These are phyloP conservation scores for Drosophila trapezifrons DNA, from an alignment of 1,140 invertebrate species.

Conservation along the genomic window DNA sequence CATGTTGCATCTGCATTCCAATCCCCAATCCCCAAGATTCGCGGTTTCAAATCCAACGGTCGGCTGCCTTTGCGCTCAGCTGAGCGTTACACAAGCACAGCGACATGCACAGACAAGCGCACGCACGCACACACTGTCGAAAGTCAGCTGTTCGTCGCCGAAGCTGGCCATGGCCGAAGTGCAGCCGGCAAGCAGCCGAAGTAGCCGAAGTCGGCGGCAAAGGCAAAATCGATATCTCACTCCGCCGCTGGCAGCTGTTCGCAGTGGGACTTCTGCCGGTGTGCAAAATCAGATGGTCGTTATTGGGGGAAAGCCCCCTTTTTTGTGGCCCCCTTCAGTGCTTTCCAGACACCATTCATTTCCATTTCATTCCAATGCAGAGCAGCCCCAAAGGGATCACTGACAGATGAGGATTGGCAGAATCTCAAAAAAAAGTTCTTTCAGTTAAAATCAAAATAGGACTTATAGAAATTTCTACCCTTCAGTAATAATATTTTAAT, in stretches of 20 bases:
- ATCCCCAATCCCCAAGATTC: conserved; percentile 1
- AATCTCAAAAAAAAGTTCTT: no score
- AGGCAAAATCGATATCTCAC: conserved; percentile 66
- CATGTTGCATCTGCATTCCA: conserved; percentile 35
- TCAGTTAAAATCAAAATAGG: not conserved
- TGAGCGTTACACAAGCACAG: conserved; percentile 56
- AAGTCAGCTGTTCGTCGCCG: conserved; percentile 43
- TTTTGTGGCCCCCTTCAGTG: not conserved
- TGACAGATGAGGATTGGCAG: not conserved
- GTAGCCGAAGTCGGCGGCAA: conserved; percentile 14
- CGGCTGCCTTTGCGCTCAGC: conserved; percentile 63
- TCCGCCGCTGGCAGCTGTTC: conserved; percentile 65
- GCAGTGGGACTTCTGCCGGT: conserved; percentile 2
- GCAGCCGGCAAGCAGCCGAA: conserved; percentile 39
- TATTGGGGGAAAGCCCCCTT: conserved; percentile 5
- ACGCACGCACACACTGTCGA: conserved; percentile 11
- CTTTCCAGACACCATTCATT: conserved; percentile 24
- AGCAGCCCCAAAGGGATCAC: conserved; percentile 13
- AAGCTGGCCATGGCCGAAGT: conserved; percentile 13
- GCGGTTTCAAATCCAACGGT: conserved; percentile 54
- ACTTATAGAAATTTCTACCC: no score
- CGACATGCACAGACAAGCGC: conserved; percentile 20
- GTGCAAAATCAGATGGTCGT: conserved; percentile 63
- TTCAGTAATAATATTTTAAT: not conserved
- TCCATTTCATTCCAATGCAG: conserved; percentile 1